Evolutionary conservation across 1,140 invertebrate genomes (phyloP).

Genomic region (Drosophila mayri): DNA sequence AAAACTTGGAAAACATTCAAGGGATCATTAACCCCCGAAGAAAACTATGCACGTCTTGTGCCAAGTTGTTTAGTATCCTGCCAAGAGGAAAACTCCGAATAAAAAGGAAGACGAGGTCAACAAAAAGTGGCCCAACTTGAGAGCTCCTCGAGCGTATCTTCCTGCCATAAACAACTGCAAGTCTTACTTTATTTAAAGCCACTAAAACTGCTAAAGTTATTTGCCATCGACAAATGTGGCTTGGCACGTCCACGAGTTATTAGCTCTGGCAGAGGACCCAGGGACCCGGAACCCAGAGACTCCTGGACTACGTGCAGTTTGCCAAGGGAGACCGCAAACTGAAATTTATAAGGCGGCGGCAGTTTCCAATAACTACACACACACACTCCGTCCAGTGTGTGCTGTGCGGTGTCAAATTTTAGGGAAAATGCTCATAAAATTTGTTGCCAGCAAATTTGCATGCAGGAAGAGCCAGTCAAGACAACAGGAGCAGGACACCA

Average conservation of each 20-base stretch:
- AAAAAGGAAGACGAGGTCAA: constrained; percentile 5
- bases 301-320: constrained; percentile 54
- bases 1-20: constrained; percentile 36
- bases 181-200: constrained; percentile 70
- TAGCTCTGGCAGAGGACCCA: constrained; percentile 46
- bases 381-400: constrained; percentile 24
- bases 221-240: constrained; percentile 66
- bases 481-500: constrained; percentile 11
- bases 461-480: constrained; percentile 31
- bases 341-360: constrained; percentile 75
- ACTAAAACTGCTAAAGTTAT: constrained; percentile 70
- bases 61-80: constrained; percentile 46
- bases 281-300: not conserved
- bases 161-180: constrained; percentile 59
- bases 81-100: constrained; percentile 5
- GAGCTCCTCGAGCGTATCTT: constrained; percentile 45
- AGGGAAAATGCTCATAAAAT: constrained; percentile 78
- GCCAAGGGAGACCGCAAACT: constrained; percentile 70
- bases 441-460: constrained; percentile 75
- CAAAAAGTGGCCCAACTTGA: constrained; percentile 35
- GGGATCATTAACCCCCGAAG: constrained; percentile 44
- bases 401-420: constrained; percentile 73
- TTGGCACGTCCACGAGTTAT: constrained; percentile 78
- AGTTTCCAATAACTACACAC: constrained; percentile 69
- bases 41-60: constrained; percentile 35